phyloP scores from a whole-genome alignment of 2,797 vertebrate genomes.

The Melanotaenia boesemani region DNA sequence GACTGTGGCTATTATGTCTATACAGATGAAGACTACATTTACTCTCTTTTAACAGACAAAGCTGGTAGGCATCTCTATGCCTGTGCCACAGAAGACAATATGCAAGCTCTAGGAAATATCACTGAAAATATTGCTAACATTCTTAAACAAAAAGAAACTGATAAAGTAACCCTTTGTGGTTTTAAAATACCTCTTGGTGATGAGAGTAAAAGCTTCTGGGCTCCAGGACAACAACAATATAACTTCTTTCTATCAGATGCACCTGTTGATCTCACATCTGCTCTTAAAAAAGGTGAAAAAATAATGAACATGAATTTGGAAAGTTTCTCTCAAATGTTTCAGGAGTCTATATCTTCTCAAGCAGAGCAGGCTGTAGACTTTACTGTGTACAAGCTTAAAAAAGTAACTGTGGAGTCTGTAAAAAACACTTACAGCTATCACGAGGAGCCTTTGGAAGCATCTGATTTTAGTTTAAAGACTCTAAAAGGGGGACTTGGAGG shows the following conservation, averaged over 20 bases:
- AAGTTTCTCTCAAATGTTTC: slow-evolving; percentile 91
- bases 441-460: slow-evolving; percentile 74
- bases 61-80: slow-evolving; percentile 91
- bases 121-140: slow-evolving; percentile 80
- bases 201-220: slow-evolving; percentile 82
- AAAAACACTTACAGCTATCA: slow-evolving; percentile 62
- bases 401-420: slow-evolving; percentile 85
- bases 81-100: slow-evolving; percentile 86
- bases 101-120: slow-evolving; percentile 81
- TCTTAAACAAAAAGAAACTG: slow-evolving; percentile 81
- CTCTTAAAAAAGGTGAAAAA: slow-evolving; percentile 88
- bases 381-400: slow-evolving; percentile 87
- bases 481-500: slow-evolving; percentile 71
- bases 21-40: slow-evolving; percentile 91
- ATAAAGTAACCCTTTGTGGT: slow-evolving; percentile 88
- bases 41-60: slow-evolving; percentile 93
- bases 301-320: slow-evolving; percentile 93
- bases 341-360: slow-evolving; percentile 88
- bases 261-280: slow-evolving; percentile 90
- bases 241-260: slow-evolving; percentile 71
- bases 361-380: slow-evolving; percentile 90
- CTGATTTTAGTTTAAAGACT: slow-evolving; percentile 85
- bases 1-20: slow-evolving; percentile 96
- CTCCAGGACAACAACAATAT: slow-evolving; percentile 76
- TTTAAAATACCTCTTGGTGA: slow-evolving; percentile 89